Evolutionary conservation across 2,888 invertebrate genomes (phyloP).

Genomic region (Ferrisia virgata): DNA sequence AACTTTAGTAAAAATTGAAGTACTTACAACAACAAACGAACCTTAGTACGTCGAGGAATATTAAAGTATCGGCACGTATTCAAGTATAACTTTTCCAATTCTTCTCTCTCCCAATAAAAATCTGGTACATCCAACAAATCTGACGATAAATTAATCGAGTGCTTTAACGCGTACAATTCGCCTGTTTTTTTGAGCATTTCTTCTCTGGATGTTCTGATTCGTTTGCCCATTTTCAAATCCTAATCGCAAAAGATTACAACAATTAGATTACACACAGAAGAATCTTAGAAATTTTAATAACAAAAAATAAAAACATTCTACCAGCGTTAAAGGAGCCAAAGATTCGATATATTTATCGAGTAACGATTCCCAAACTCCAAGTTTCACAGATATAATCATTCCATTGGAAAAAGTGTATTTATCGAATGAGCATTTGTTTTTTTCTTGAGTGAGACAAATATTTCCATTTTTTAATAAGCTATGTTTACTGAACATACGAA

Average conservation of each 20-base stretch:
- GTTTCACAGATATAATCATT: slow-evolving; percentile 86
- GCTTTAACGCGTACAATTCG: slow-evolving; percentile 82
- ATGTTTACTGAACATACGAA: slow-evolving; percentile 52
- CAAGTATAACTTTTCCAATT: slow-evolving; percentile 79
- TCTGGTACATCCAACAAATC: slow-evolving; percentile 93
- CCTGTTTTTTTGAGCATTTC: slow-evolving; percentile 77
- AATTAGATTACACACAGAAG: background rate
- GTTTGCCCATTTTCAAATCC: slow-evolving; percentile 72
- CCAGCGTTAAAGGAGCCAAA: slow-evolving; percentile 74
- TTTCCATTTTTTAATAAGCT: slow-evolving; percentile 56
- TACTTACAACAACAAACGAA: slow-evolving; percentile 52
- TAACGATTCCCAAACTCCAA: slow-evolving; percentile 90
- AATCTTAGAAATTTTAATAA: background rate
- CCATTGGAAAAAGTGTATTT: slow-evolving; percentile 95
- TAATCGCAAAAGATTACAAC: slow-evolving; percentile 49
- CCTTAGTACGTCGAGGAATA: slow-evolving; percentile 78
- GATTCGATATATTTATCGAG: slow-evolving; percentile 79
- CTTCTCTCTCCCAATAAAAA: slow-evolving; percentile 96
- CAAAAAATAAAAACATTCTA: slow-evolving; percentile 45
- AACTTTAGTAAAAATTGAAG: background rate
- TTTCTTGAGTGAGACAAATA: slow-evolving; percentile 59
- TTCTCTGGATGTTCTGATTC: slow-evolving; percentile 66
- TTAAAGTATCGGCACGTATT: slow-evolving; percentile 80
- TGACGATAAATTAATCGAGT: slow-evolving; percentile 87
- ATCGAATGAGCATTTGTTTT: slow-evolving; percentile 63